Evolutionary conservation across 2,797 vertebrate species (phyloP).

Genomic region (Orestias chungarensis): DNA sequence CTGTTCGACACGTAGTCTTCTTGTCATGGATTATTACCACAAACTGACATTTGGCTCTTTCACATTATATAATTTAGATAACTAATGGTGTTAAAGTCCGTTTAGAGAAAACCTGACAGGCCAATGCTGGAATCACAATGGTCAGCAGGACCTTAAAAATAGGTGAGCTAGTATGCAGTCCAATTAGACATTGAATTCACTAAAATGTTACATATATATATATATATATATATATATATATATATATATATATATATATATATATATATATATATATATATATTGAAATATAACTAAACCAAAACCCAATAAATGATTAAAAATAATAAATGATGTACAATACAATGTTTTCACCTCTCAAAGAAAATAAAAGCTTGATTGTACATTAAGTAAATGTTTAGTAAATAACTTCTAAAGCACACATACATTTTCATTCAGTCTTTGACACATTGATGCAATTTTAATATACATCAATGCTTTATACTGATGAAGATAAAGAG

Average conservation of each 20-base stretch:
- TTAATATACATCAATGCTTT: not conserved
- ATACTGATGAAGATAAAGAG: not conserved
- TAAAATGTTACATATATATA: too few species aligned
- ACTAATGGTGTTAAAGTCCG: conserved; percentile 48
- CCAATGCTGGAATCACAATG: conserved; percentile 20
- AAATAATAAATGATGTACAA: not conserved
- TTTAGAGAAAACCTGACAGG: conserved; percentile 22
- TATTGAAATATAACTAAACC: too few species aligned
- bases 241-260: too few species aligned
- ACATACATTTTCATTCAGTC: not conserved
- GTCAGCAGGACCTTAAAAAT: conserved; percentile 33
- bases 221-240: too few species aligned
- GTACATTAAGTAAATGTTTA: too few species aligned
- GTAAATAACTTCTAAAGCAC: not conserved
- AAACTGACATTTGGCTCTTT: conserved; percentile 20
- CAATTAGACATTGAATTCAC: not conserved
- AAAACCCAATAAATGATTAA: not conserved
- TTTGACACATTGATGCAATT: not conserved
- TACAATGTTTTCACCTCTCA: not conserved
- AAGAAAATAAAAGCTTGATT: not conserved
- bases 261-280: too few species aligned
- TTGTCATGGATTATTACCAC: conserved; percentile 38
- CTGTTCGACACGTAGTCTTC: conserved; percentile 27
- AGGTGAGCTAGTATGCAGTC: conserved; percentile 2
- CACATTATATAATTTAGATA: conserved; percentile 27